These are phyloP conservation scores for Lepeophtheirus salmonis DNA, from an alignment of 1,140 invertebrate genomes.

Conservation along the genomic window DNA sequence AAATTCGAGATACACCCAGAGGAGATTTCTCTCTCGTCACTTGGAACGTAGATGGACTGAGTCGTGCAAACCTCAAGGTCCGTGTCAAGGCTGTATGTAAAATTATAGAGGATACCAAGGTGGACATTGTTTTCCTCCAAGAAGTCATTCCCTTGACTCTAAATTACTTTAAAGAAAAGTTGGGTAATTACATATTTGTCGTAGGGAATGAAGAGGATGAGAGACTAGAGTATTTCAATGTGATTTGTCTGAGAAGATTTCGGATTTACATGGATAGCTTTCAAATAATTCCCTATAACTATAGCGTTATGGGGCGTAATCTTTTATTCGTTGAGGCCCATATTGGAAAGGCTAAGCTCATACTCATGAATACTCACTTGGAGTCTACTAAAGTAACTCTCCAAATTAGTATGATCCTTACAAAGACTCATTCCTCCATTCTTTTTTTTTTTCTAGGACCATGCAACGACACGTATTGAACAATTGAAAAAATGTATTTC, in stretches of 20 bases:
- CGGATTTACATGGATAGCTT: constrained; percentile 29
- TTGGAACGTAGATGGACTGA: constrained; percentile 45
- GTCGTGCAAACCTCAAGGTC: constrained; percentile 32
- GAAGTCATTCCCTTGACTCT: constrained; percentile 35
- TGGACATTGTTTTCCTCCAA: constrained; percentile 42
- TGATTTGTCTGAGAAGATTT: constrained; percentile 31
- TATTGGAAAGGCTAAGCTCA: constrained; percentile 30
- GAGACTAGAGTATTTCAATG: constrained; percentile 31
- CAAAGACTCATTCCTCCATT: too few species aligned
- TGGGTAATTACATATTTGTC: constrained; percentile 29
- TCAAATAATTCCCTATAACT: constrained; percentile 30
- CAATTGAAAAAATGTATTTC: constrained; percentile 6
- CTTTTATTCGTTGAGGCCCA: constrained; percentile 32
- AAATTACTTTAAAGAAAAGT: constrained; percentile 26
- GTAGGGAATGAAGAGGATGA: constrained; percentile 22
- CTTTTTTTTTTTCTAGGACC: background rate
- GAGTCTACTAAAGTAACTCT: constrained; percentile 33
- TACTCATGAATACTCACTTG: constrained; percentile 37
- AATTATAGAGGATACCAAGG: constrained; percentile 26
- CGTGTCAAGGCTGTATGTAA: constrained; percentile 34
- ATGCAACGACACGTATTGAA: background rate
- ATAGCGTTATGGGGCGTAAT: constrained; percentile 35
- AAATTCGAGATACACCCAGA: too few species aligned
- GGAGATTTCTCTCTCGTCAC: constrained; percentile 31
- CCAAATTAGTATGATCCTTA: background rate